phyloP scores from a whole-genome alignment of 2,797 vertebrate species.

The Liparis tanakae region DNA sequence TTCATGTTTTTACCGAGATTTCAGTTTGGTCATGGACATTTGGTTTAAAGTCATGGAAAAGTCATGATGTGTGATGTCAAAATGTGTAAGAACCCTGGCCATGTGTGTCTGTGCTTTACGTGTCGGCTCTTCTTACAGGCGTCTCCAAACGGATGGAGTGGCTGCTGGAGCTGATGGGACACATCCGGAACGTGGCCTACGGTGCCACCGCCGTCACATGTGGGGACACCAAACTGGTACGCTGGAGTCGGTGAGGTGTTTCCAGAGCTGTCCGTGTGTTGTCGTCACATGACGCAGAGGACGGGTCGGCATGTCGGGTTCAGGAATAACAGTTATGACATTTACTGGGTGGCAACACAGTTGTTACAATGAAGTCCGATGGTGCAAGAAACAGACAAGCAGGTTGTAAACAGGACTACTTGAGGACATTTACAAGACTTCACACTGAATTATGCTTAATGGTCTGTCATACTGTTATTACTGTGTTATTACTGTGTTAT shows the following conservation, averaged over 20 bases:
- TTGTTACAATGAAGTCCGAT: neutral
- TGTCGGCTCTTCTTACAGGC: conserved; percentile 74
- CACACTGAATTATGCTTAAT: neutral
- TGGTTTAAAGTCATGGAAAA: too few species aligned
- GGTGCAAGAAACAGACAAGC: neutral
- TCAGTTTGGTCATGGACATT: too few species aligned
- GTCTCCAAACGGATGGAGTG: conserved; percentile 91
- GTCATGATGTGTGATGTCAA: too few species aligned
- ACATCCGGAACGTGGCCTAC: conserved; percentile 87
- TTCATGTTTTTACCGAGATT: too few species aligned
- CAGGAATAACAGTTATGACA: neutral
- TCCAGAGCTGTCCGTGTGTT: neutral
- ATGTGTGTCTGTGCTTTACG: too few species aligned
- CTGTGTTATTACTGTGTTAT: too few species aligned
- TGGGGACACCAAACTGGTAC: conserved; percentile 82
- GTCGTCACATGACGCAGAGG: neutral
- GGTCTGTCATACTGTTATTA: neutral
- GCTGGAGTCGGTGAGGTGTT: neutral
- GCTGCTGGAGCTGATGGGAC: conserved; percentile 94
- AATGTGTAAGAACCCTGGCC: too few species aligned
- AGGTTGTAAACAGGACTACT: neutral
- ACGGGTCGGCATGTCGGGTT: neutral
- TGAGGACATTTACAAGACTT: neutral
- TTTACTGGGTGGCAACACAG: neutral
- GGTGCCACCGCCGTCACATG: conserved; percentile 74